Evolutionary conservation across 2,888 invertebrate genomes (phyloP), one percentile per base, ranked within the genome.

Genomic region (Agonopterix alstromeriana): DNA sequence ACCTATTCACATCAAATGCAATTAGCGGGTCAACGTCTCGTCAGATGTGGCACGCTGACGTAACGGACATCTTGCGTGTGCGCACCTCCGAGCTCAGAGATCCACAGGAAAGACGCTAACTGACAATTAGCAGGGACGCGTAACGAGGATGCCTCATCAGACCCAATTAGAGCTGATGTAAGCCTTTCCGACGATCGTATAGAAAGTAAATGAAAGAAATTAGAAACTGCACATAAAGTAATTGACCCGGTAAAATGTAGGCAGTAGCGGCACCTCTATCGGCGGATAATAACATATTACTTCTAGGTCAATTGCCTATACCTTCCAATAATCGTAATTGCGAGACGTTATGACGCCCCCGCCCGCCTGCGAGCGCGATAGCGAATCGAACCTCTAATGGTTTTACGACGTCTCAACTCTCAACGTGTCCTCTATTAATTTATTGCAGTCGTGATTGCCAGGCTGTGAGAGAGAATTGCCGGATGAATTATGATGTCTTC

Each of bases 291-390:
- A 73, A 73, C 68, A 69, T 65, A 72, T 73, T 65, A 66, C 67
- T 78, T 77, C 71, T 84, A 58, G 83, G 85, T 84, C 84, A 82
- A 82, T 82, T 78, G 77, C 66, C 67, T 70, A 55, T 70, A 73
- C 67, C 75, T 73, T 67, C 67, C 72, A 73, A 76, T 82, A 73
- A 73, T 70, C 63, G 68, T 76, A 72, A 77, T 78, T 73, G 73
- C 67, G 62, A 70, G 65, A 63, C 63, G 69, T 63, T 67, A 63
- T 61, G 68, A 61, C 65, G 67, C 63, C 45, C 27, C 40, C 40
- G 5, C 47, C 17, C 40, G 5, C 47, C 17, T 38, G 38, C 10
- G 3, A 38, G 8, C 27, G 44, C 50, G 50, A 27, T 42, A 46
- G 56, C 48, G 52, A 54, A 53, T 49, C 50, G 55, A 48, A 54